A percentile compares a stretch with the other conserved stretches of the same genome.
phyloP scores from a whole-genome alignment of 2,113 vertebrate genomes.

The Lathamus discolor region DNA sequence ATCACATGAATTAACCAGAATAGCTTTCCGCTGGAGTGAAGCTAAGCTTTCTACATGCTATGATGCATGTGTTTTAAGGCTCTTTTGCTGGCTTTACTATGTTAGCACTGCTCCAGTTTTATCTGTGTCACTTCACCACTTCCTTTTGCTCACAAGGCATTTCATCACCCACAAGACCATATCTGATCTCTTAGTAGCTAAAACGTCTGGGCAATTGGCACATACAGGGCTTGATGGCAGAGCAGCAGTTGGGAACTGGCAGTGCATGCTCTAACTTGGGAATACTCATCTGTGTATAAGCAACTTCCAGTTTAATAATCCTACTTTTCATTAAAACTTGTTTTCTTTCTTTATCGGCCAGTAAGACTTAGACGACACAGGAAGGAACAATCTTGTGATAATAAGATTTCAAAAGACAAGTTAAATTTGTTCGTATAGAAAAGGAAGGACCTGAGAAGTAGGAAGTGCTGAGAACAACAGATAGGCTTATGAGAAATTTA shows the following conservation, averaged over 20 bases:
- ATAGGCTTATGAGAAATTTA: not conserved
- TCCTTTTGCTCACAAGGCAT: not conserved
- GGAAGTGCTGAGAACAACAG: not conserved
- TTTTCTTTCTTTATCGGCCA: not conserved
- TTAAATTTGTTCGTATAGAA: conserved; percentile 12
- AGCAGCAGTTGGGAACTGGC: not conserved
- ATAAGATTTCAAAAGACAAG: conserved; percentile 50
- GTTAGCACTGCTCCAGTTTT: not conserved
- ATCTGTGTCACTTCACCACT: not conserved
- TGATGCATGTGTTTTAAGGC: not conserved
- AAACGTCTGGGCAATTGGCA: not conserved
- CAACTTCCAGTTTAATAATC: not conserved
- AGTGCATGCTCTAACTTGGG: not conserved
- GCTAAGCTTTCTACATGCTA: not conserved
- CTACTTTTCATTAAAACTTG: not conserved
- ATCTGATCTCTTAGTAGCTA: not conserved
- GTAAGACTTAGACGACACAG: not conserved
- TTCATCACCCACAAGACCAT: not conserved
- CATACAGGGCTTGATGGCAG: not conserved
- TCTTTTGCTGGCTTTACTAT: not conserved
- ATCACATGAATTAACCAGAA: not conserved
- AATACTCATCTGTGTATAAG: not conserved
- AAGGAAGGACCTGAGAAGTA: conserved; percentile 11
- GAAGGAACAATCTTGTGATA: conserved; percentile 38
- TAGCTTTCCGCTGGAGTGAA: not conserved